Evolutionary conservation across 1,140 invertebrate genomes (phyloP), one percentile per base, ranked within the genome.

Genomic region (Gryllus bimaculatus): DNA sequence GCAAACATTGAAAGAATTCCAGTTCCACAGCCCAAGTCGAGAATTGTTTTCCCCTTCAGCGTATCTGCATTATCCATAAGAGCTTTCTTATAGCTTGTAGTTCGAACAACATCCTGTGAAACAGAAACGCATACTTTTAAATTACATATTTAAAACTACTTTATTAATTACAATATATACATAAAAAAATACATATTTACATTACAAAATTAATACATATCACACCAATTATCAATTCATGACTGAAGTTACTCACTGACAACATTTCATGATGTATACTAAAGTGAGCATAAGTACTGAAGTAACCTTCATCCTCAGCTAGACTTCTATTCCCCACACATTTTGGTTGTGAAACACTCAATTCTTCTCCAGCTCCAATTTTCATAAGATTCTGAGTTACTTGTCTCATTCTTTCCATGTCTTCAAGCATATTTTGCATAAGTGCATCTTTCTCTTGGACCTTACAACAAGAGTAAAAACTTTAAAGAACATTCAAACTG

Each of bases 21-120:
- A 48, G 98, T 99, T 4, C 98, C 98, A 86, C 96, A 98, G 18
- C 98, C 98, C 78, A 99, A 93, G 89, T 99, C 98, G 82, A 99
- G 87, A 73, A 99, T 95, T 8, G 90, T 87, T 87, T 97, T 97
- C 79, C 92, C 91, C 81, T 88, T 87, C 78, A 96, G 89, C 76
- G 87, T 85, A 47, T 89, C 85, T 18, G 86, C 86, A 84, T 99
- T 99, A 73, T 92, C 91, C 75, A 96, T 86, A 82, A 99, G 93
- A n/a, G 98, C 96, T 87, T 97, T 93, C 81, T 94, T 90, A 86
- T 99, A 99, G 80, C 95, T 95, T 85, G 94, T 89, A 13, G 98
- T 99, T 80, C 98, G 88, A 12, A 98, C 91, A 87, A 92, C 88
- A 88, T 98, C 96, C 93, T 95, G 82, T 20, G 12, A 21, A 21